These are phyloP conservation scores for Pampus argenteus DNA, from an alignment of 2,797 vertebrate genomes.

Conservation along the genomic window DNA sequence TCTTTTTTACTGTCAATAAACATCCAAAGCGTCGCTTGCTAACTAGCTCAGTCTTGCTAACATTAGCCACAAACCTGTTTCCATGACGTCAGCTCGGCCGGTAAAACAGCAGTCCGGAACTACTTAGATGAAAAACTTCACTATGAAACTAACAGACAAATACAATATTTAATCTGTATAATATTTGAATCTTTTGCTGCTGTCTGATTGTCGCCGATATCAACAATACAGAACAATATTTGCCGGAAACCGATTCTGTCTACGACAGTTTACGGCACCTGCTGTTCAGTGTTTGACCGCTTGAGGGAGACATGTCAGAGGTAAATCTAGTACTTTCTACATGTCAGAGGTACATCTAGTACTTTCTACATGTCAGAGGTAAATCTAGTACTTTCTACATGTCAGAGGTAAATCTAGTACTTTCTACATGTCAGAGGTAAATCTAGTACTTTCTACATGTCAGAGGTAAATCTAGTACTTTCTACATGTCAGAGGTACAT, in stretches of 20 bases:
- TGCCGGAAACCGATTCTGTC: slow-evolving; percentile 9
- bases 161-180: neutral
- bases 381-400: too few species aligned
- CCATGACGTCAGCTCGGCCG: slow-evolving; percentile 65
- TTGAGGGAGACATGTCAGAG: slow-evolving; percentile 43
- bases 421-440: too few species aligned
- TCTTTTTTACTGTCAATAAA: neutral
- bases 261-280: slow-evolving; percentile 43
- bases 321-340: too few species aligned
- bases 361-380: too few species aligned
- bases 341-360: too few species aligned
- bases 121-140: rapidly evolving
- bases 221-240: neutral
- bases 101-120: too few species aligned
- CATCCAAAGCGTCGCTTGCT: neutral
- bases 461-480: too few species aligned
- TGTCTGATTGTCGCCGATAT: neutral
- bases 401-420: too few species aligned
- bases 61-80: slow-evolving; percentile 78
- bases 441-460: neutral
- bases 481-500: too few species aligned
- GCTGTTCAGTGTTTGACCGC: neutral
- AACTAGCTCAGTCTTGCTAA: slow-evolving; percentile 1
- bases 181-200: neutral
- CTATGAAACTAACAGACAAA: rapidly evolving